These are phyloP conservation scores for Siphamia tubifer DNA, from an alignment of 2,113 vertebrate genomes.

Conservation along the genomic window DNA sequence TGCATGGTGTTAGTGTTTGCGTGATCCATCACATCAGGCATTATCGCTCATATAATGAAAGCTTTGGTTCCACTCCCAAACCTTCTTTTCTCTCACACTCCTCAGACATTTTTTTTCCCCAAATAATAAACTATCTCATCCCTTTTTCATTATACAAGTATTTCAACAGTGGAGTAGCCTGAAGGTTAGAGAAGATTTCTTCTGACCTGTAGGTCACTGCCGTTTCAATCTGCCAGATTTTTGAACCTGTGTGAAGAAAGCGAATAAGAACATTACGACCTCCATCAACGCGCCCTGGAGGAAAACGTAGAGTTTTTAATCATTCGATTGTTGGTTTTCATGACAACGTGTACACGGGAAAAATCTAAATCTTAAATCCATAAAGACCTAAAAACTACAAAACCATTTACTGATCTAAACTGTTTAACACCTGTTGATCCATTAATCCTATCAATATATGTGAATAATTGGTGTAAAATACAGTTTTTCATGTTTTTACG, in stretches of 20 bases:
- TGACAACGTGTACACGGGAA: background rate
- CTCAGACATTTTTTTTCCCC: conserved; percentile 1
- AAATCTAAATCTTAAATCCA: too few species aligned
- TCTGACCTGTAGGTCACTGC: conserved; percentile 24
- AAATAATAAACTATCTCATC: conserved; percentile 60
- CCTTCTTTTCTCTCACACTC: conserved; percentile 41
- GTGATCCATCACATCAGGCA: conserved; percentile 58
- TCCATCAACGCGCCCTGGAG: background rate
- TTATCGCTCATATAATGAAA: conserved; percentile 61
- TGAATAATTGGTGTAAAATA: too few species aligned
- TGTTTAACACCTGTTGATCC: too few species aligned
- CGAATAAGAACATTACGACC: background rate
- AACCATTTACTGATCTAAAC: too few species aligned
- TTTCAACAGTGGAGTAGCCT: conserved; percentile 32
- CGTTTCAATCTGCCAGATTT: conserved; percentile 25
- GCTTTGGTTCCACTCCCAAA: conserved; percentile 57
- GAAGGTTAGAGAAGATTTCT: conserved; percentile 50
- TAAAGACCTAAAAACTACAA: too few species aligned
- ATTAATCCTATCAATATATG: too few species aligned
- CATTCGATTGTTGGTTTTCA: background rate
- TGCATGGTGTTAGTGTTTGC: conserved; percentile 21
- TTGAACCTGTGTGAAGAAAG: background rate
- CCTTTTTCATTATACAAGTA: conserved; percentile 60
- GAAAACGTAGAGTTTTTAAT: background rate
- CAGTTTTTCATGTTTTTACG: too few species aligned